phyloP scores from a whole-genome alignment of 2,797 vertebrate genomes.

The Sebastes steindachneri region DNA sequence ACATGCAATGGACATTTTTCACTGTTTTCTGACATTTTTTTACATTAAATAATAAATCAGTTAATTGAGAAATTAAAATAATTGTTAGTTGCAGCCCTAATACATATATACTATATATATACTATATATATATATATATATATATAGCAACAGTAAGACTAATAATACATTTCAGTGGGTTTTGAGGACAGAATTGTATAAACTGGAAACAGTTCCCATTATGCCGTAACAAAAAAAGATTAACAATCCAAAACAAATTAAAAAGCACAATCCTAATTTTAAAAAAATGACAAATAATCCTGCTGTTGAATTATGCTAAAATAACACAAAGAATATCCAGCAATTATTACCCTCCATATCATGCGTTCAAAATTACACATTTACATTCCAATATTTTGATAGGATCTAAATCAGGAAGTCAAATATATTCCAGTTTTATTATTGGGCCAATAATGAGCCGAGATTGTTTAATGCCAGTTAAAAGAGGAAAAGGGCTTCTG shows the following conservation, averaged over 20 bases:
- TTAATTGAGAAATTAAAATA: neutral
- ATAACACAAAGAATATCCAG: conserved; percentile 60
- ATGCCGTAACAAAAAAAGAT: conserved; percentile 26
- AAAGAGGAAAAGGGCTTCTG: conserved; percentile 63
- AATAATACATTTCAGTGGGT: neutral
- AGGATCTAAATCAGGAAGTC: conserved; percentile 80
- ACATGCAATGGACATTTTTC: neutral
- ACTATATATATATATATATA: neutral
- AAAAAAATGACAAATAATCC: conserved; percentile 63
- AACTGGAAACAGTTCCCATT: conserved; percentile 10
- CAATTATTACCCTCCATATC: conserved; percentile 72
- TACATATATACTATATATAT: neutral
- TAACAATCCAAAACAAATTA: conserved; percentile 58
- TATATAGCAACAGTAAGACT: neutral
- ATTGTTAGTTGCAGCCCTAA: neutral
- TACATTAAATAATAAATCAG: too few species aligned
- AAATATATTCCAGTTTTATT: conserved; percentile 84
- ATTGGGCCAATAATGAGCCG: conserved; percentile 79
- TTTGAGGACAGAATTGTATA: conserved; percentile 19
- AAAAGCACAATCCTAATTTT: conserved; percentile 55
- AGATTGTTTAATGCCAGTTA: conserved; percentile 80
- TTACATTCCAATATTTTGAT: conserved; percentile 82
- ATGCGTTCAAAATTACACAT: conserved; percentile 72
- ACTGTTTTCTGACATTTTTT: neutral
- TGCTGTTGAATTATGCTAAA: conserved; percentile 58